Evolutionary conservation across 2,888 invertebrate species (phyloP).

Genomic region (Stenolophus ochropezus): DNA sequence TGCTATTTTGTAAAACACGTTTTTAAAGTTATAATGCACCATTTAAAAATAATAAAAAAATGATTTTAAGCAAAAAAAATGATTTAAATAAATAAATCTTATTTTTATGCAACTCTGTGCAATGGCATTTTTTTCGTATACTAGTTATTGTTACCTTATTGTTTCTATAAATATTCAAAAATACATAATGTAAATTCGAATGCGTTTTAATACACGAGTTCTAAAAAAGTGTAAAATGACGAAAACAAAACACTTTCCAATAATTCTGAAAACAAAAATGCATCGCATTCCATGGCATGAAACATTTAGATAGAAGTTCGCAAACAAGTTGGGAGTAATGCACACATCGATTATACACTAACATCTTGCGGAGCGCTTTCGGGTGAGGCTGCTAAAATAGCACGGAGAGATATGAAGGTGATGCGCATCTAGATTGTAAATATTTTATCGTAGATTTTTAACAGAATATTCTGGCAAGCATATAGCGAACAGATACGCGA

Average conservation of each 20-base stretch:
- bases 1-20: too few species aligned
- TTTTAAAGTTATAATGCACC: too few species aligned
- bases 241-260: not conserved
- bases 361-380: not conserved
- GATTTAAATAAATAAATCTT: too few species aligned
- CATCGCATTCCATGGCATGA: not conserved
- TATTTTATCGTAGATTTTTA: constrained; percentile 59
- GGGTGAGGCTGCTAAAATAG: constrained; percentile 3
- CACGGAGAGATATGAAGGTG: constrained; percentile 7
- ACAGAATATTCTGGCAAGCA: constrained; percentile 48
- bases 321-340: constrained; percentile 3
- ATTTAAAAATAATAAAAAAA: too few species aligned
- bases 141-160: too few species aligned
- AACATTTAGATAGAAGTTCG: not conserved
- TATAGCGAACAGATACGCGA: constrained; percentile 53
- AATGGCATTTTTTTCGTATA: too few species aligned
- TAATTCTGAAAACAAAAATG: not conserved
- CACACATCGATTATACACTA: constrained; percentile 28
- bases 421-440: constrained; percentile 50
- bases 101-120: too few species aligned
- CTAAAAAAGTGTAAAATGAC: not conserved
- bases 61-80: too few species aligned
- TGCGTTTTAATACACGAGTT: too few species aligned
- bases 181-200: too few species aligned
- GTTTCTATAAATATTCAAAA: too few species aligned